Percentiles rank a stretch among this genome's conserved stretches.
Evolutionary conservation across 2,888 invertebrate species (phyloP).

Genomic region (Gasteruption jaculator): DNA sequence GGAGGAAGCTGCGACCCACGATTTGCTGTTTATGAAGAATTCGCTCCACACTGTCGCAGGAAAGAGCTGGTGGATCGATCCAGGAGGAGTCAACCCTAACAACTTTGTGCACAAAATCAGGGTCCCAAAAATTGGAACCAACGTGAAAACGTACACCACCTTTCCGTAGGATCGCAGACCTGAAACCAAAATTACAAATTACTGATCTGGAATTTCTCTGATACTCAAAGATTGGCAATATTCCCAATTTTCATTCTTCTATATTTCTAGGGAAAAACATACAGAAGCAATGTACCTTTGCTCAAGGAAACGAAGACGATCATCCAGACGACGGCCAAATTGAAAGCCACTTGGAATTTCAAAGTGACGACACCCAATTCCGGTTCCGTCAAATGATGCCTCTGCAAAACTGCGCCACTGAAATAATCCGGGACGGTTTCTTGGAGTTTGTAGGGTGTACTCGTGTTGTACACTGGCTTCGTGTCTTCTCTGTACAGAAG

Average conservation of each 20-base stretch:
- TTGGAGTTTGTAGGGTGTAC: conserved; percentile 58
- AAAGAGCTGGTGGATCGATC: conserved; percentile 66
- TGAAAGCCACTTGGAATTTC: conserved; percentile 86
- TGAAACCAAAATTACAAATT: conserved; percentile 28
- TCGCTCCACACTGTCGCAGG: conserved; percentile 78
- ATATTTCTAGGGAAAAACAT: neutral
- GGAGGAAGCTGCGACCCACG: conserved; percentile 86
- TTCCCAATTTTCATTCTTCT: no score
- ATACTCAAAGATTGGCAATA: no score
- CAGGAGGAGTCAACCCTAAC: conserved; percentile 67
- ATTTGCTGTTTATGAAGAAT: conserved; percentile 79
- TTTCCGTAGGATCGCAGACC: conserved; percentile 79
- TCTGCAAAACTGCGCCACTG: conserved; percentile 77
- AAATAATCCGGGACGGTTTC: conserved; percentile 83
- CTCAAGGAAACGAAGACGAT: conserved; percentile 82
- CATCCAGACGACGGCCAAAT: conserved; percentile 87
- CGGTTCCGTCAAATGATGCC: conserved; percentile 52
- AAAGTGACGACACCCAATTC: conserved; percentile 58
- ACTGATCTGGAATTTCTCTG: no score
- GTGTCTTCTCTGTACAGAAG: conserved; percentile 65
- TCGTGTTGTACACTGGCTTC: conserved; percentile 36
- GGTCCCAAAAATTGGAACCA: conserved; percentile 74
- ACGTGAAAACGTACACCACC: conserved; percentile 74
- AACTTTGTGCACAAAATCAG: conserved; percentile 71
- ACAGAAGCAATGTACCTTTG: conserved; percentile 57